Conservation (phyloP, 2,888 invertebrate genomes). For the Spatulosminthurus flaviceps region DNA sequence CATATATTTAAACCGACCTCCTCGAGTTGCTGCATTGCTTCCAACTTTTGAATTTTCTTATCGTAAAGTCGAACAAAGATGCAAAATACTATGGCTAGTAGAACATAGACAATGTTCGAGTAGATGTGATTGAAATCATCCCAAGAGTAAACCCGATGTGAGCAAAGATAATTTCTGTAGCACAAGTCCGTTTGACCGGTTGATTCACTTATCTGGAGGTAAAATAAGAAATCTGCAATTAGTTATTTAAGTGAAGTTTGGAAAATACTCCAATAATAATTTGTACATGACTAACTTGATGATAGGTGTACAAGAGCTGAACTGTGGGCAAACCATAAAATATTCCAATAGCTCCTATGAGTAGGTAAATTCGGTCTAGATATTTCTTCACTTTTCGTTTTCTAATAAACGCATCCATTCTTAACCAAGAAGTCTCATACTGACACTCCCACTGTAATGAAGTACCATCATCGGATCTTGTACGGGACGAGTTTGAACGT, state of each 20-base stretch:
- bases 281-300: slow-evolving; percentile 6
- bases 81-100: slow-evolving; percentile 54
- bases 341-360: slow-evolving; percentile 27
- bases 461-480: too few relatives aligned
- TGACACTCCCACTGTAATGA: background rate
- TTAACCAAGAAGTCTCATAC: slow-evolving; percentile 7
- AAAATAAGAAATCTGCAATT: too few relatives aligned
- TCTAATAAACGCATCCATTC: slow-evolving; percentile 32
- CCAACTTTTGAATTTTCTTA: background rate
- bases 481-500: too few relatives aligned
- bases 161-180: slow-evolving; percentile 60
- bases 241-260: too few relatives aligned
- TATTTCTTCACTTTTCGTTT: slow-evolving; percentile 11
- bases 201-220: slow-evolving; percentile 53
- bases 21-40: background rate
- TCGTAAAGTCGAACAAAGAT: slow-evolving; percentile 49
- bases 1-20: background rate
- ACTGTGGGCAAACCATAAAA: slow-evolving; percentile 34
- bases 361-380: slow-evolving; percentile 1
- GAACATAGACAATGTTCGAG: slow-evolving; percentile 58
- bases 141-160: slow-evolving; percentile 48
- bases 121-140: slow-evolving; percentile 61
- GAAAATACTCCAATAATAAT: background rate
- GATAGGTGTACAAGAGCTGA: slow-evolving; percentile 28
- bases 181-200: slow-evolving; percentile 60